Percentiles rank a stretch among this genome's conserved stretches.
phyloP scores from a whole-genome alignment of 2,888 invertebrate species.

The Blera fallax region DNA sequence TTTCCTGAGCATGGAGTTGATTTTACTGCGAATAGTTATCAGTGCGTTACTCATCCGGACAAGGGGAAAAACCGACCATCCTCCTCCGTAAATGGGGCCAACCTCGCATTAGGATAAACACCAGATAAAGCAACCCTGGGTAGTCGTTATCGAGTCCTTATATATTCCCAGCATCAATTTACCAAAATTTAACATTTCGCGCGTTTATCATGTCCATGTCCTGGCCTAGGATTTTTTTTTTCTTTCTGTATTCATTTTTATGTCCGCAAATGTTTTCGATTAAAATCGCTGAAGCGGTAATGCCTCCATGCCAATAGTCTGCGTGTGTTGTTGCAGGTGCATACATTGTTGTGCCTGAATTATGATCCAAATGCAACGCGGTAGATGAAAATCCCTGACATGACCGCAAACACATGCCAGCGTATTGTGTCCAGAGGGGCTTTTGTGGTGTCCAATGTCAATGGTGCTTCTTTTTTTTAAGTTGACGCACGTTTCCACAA shows the following conservation, averaged over 20 bases:
- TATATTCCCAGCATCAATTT: slow-evolving; percentile 11
- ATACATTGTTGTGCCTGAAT: slow-evolving; percentile 12
- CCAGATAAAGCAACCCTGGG: background rate
- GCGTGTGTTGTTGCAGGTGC: slow-evolving; percentile 28
- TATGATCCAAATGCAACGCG: slow-evolving; percentile 22
- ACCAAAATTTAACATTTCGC: slow-evolving; percentile 23
- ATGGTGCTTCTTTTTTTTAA: slow-evolving; percentile 30
- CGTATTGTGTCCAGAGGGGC: background rate
- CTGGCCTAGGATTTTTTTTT: background rate
- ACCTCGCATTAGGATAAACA: slow-evolving; percentile 31
- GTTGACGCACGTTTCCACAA: slow-evolving; percentile 44
- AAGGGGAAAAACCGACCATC: background rate
- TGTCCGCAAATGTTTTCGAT: slow-evolving; percentile 39
- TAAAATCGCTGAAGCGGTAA: slow-evolving; percentile 15
- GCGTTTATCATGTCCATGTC: slow-evolving; percentile 18
- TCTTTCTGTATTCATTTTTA: slow-evolving; percentile 5
- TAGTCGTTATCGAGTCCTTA: background rate
- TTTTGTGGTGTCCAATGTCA: slow-evolving; percentile 16
- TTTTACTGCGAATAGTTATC: slow-evolving; percentile 7
- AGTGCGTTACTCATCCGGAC: background rate
- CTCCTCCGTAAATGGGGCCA: slow-evolving; percentile 7
- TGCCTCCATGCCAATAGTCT: background rate
- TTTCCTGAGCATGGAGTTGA: background rate
- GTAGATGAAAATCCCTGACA: slow-evolving; percentile 11
- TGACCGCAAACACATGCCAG: slow-evolving; percentile 31